Percentiles rank a stretch among this genome's conserved stretches.
Conservation (phyloP, 2,797 vertebrate species). For the Sternotherus odoratus region DNA sequence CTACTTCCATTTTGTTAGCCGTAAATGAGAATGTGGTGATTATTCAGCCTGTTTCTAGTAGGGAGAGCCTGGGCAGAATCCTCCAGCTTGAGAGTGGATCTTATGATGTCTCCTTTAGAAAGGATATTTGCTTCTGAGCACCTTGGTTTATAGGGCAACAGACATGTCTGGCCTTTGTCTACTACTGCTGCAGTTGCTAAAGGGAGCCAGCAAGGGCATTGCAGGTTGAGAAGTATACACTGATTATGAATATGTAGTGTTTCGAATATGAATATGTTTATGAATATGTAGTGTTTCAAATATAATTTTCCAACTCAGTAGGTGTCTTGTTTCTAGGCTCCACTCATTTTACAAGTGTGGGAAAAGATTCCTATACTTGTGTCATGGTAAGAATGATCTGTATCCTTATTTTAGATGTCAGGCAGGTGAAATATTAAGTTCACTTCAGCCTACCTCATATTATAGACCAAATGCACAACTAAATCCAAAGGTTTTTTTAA, state of each 20-base stretch:
- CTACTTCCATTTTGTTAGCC: constrained; percentile 24
- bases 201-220: not conserved
- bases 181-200: not conserved
- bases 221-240: not conserved
- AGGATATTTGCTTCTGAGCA: not conserved
- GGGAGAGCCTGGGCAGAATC: accelerated
- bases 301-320: not conserved
- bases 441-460: not conserved
- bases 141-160: not conserved
- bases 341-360: not conserved
- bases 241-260: not conserved
- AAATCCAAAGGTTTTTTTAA: accelerated
- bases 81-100: not conserved
- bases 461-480: not conserved
- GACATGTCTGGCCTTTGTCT: not conserved
- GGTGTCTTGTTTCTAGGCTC: not conserved
- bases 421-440: not conserved
- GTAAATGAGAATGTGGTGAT: not conserved
- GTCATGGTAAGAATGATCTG: not conserved
- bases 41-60: not conserved
- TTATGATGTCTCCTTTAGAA: not conserved
- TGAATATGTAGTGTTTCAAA: not conserved
- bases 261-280: not conserved
- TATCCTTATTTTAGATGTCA: not conserved
- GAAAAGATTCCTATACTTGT: not conserved